These are phyloP conservation scores for Chironomus striatipennis DNA, from an alignment of 1,140 invertebrate species.

Conservation along the genomic window DNA sequence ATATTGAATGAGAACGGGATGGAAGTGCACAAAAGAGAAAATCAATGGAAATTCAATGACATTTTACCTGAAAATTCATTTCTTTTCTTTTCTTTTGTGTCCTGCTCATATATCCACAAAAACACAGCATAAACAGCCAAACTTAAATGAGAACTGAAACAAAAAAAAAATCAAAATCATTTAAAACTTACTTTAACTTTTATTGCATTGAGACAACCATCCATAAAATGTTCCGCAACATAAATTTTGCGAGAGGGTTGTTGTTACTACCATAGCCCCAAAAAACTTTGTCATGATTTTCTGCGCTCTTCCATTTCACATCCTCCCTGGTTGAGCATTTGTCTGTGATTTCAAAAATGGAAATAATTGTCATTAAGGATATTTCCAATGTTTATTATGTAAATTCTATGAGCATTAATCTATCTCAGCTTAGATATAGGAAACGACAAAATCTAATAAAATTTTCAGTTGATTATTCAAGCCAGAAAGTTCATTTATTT, in stretches of 20 bases:
- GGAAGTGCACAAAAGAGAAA: no score
- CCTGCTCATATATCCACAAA: no score
- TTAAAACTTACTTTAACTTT: no score
- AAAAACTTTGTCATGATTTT: not conserved
- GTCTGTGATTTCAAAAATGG: not conserved
- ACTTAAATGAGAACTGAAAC: no score
- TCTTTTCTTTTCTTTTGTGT: not conserved
- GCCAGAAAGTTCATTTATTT: no score
- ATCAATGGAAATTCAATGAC: not conserved
- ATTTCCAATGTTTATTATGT: not conserved
- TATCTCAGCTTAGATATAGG: no score
- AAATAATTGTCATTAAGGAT: not conserved
- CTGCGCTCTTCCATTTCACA: not conserved
- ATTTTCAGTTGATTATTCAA: no score
- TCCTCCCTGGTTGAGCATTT: not conserved
- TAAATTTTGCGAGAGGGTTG: not conserved
- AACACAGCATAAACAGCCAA: no score
- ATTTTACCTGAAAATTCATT: not conserved
- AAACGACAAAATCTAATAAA: no score
- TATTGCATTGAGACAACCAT: not conserved
- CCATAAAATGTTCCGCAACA: constrained; percentile 1
- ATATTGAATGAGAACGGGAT: not conserved
- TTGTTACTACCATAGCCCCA: not conserved
- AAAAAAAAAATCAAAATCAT: no score
- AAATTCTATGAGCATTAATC: not conserved